Evolutionary conservation across 2,888 invertebrate genomes (phyloP), one percentile per base, ranked within the genome.

Genomic region (Himalopsyche tibetana): DNA sequence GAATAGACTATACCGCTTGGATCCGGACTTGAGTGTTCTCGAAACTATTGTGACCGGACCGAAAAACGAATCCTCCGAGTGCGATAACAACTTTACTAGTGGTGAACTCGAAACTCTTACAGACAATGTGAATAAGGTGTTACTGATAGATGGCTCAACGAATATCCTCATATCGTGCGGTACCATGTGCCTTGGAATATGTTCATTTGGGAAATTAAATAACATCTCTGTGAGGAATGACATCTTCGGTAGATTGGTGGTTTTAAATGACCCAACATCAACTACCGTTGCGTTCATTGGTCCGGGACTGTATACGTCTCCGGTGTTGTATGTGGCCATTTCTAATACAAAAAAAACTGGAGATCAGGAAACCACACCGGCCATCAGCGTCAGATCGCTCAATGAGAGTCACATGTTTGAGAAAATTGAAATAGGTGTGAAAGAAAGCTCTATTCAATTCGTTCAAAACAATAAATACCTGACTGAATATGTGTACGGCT

Each of bases 401-500:
- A 97, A 97, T 91, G 96, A 96, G 90, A 95, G 96, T 87, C 95
- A 96, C 90, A 96, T 98, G 94, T 97, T 99, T 91, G 96, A 96
- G 92, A 97, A 99, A 90, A 98, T 98, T 87, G 96, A 97, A 90
- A 96, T 96, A 63, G 98, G 97, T 38, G 98, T 98, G 82, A 97
- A 97, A 80, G 98, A 97, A 82, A 98, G 97, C 85, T 98, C 98
- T 42, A 94, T 97, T 90, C 97, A 98, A 94, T 97, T 97, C 92
- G 97, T 98, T 89, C 98, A 98, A 93, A 97, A 97, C 63, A 93
- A 97, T 90, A 97, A 97, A 79, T 99, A 98, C 93, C 97, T 97
- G 85, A 98, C 99, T 90, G 97, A 97, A 90, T 99, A 99, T 92
- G 96, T 99, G 69, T 98, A 98, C 92, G 99, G 99, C 82, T 99